Percentiles rank a stretch among this genome's conserved stretches.
phyloP scores from a whole-genome alignment of 2,888 invertebrate genomes.

The Chromoteleia sp. region DNA sequence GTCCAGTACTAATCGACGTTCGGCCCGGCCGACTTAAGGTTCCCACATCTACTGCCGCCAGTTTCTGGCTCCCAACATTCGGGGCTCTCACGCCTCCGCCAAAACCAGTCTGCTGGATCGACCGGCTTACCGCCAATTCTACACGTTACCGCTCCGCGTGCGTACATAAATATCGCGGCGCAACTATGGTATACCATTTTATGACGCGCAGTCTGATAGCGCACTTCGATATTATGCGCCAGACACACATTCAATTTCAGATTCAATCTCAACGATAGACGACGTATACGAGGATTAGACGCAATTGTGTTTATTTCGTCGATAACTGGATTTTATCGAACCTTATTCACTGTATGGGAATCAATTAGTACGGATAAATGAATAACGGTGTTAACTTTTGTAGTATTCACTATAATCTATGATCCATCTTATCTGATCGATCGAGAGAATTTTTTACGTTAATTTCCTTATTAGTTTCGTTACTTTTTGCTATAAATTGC shows the following conservation, averaged over 20 bases:
- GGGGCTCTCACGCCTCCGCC: constrained; percentile 68
- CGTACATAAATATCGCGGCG: constrained; percentile 63
- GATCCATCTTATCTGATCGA: too few species aligned
- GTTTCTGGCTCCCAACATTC: constrained; percentile 73
- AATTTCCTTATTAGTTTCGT: too few species aligned
- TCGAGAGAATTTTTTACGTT: too few species aligned
- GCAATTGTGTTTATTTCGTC: too few species aligned
- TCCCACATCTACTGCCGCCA: constrained; percentile 69
- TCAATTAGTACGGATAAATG: too few species aligned
- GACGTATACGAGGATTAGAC: constrained; percentile 15
- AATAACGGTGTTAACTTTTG: too few species aligned
- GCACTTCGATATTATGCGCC: constrained; percentile 42
- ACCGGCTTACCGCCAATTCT: constrained; percentile 66
- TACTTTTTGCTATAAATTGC: too few species aligned
- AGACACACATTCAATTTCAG: constrained; percentile 46
- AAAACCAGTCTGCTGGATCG: constrained; percentile 69
- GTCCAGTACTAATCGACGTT: constrained; percentile 80
- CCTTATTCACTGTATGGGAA: too few species aligned
- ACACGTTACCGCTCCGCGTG: constrained; percentile 47
- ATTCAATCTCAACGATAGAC: constrained; percentile 40
- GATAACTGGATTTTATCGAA: too few species aligned
- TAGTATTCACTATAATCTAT: too few species aligned
- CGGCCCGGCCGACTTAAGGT: constrained; percentile 70
- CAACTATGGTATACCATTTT: constrained; percentile 51
- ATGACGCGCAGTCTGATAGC: constrained; percentile 54